These are phyloP conservation scores for Chaetodon trifasciatus DNA, from an alignment of 2,797 vertebrate species.

Conservation along the genomic window DNA sequence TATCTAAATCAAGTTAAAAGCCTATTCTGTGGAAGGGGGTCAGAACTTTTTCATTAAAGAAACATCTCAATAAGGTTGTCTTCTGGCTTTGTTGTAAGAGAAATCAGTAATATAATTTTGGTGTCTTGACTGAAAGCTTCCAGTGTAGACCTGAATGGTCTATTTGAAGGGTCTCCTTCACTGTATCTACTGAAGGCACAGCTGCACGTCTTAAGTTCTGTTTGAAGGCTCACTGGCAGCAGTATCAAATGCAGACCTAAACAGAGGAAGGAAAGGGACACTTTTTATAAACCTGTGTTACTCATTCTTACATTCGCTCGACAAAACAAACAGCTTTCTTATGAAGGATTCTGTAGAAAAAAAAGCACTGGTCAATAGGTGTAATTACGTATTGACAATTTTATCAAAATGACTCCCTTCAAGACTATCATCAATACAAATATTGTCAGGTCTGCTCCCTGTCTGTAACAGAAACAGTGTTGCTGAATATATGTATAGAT, in stretches of 20 bases:
- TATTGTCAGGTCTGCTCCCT: neutral
- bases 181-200: constrained; percentile 16
- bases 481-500: neutral
- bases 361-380: neutral
- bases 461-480: neutral
- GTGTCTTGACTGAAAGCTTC: constrained; percentile 5
- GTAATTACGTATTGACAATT: neutral
- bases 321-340: neutral
- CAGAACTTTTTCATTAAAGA: neutral
- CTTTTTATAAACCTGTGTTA: neutral
- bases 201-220: neutral
- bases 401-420: neutral
- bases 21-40: neutral
- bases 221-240: constrained; percentile 10
- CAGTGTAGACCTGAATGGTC: neutral
- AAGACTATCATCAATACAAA: neutral
- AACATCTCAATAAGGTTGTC: neutral
- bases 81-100: neutral
- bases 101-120: neutral
- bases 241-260: constrained; percentile 1
- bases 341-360: neutral
- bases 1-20: constrained; percentile 9
- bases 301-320: neutral
- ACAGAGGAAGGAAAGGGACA: neutral
- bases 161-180: neutral